A percentile compares a stretch with the other conserved stretches of the same genome.
phyloP scores from a whole-genome alignment of 37 sponge, comb jelly and placozoan species.

The Crambe crambe region DNA sequence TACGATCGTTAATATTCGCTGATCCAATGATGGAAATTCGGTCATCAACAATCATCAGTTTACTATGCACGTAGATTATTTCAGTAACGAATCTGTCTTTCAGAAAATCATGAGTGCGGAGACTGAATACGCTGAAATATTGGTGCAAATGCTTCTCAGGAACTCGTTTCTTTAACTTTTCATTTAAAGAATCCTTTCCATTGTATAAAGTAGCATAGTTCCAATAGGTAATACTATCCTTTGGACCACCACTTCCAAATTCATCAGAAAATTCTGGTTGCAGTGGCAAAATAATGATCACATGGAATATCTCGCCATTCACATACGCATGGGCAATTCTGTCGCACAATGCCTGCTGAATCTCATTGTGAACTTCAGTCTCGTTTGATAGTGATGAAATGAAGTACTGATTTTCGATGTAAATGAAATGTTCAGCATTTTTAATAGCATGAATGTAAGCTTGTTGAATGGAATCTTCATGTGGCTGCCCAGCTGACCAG shows the following conservation, averaged over 20 bases:
- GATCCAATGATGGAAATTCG: slow-evolving; percentile 63
- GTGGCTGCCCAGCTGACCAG: slow-evolving; percentile 53
- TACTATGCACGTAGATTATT: slow-evolving; percentile 70
- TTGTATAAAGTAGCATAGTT: too few species aligned
- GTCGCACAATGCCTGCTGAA: slow-evolving; percentile 30
- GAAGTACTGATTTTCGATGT: slow-evolving; percentile 79
- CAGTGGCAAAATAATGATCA: slow-evolving; percentile 58
- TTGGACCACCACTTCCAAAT: too few species aligned
- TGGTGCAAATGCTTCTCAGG: too few species aligned
- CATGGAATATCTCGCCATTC: slow-evolving; percentile 38
- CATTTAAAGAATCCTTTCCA: too few species aligned
- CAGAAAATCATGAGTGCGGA: too few species aligned
- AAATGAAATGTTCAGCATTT: slow-evolving; percentile 69
- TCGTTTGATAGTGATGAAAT: slow-evolving; percentile 53
- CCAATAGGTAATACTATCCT: too few species aligned
- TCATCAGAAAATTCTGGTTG: slow-evolving; percentile 46
- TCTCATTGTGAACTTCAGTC: slow-evolving; percentile 21
- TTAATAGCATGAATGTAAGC: slow-evolving; percentile 50
- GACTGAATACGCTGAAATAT: too few species aligned
- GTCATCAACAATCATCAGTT: slow-evolving; percentile 71
- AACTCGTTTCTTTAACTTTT: too few species aligned
- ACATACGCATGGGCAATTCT: slow-evolving; percentile 53
- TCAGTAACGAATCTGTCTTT: too few species aligned
- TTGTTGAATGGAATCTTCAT: slow-evolving; percentile 59
- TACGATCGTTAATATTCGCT: slow-evolving; percentile 76